Evolutionary conservation across 2,888 invertebrate genomes (phyloP), one percentile per base, ranked within the genome.

Genomic region (Drosophila paramelanica): DNA sequence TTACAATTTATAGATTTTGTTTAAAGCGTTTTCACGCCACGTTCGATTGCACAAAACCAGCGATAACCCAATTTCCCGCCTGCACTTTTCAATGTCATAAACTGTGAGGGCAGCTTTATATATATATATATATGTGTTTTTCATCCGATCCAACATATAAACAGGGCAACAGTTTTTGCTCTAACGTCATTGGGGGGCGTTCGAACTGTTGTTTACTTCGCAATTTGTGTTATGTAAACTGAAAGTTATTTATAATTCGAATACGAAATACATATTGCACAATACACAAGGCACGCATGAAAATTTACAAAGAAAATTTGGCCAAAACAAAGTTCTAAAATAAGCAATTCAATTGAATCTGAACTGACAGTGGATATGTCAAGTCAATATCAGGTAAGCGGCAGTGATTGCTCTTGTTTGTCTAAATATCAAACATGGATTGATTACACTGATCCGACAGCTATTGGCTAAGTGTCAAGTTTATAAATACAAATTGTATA

Each of bases 171-270:
- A 14, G 3, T 42, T 45, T 51, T 51, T 39, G 59, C 53, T 46
- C 46, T 39, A 77, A 61, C 69, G 49, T 65, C 68, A 55, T 59
- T 23, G 23, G 51, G 47, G 46, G 62, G 61, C 74, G 66, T 36
- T 55, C 55, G 70, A 69, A 25, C 69, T 61, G 70, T 56, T 68
- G 83, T 82, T 85, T 85, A 79, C 59, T 73, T 70, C 65, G 73
- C 68, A 62, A 77, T 73, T 71, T 50, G 67, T 73, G 67, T 77
- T 74, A 58, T 77, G 72, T 82, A 82, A 82, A 86, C 82, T 72
- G 13, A 62, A 59, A 65, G 72, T 59, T 82, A 77, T 82, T 79
- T 82, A 73, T 80, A 82, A 70, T 68, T 67, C 49, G 47, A n/a
- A 72, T 76, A 73, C 59, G 64, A 79, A 76, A 71, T 49, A 64